Conservation (phyloP, 2,888 invertebrate species). For the Zeuzera pyrina region DNA sequence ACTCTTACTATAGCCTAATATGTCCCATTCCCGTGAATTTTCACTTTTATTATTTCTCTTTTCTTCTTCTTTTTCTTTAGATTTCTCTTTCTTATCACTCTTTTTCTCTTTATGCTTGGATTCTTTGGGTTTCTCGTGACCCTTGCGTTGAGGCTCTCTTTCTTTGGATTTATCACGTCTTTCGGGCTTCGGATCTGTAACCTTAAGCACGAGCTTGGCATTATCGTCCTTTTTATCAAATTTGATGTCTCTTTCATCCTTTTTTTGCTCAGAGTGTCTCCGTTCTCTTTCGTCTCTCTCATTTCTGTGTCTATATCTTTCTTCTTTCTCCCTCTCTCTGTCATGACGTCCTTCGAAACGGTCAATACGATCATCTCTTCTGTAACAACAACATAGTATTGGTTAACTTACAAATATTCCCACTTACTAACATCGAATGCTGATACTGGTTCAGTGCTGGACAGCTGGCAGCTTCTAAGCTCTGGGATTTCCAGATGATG, state of each 20-base stretch:
- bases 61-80: slow-evolving; percentile 2
- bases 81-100: slow-evolving; percentile 3
- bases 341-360: slow-evolving; percentile 15
- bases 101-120: no score
- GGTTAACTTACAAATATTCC: no score
- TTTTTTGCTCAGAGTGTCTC: slow-evolving; percentile 7
- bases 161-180: slow-evolving; percentile 10
- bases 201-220: slow-evolving; percentile 12
- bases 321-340: slow-evolving; percentile 11
- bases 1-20: slow-evolving; percentile 17
- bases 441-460: no score
- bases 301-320: slow-evolving; percentile 11
- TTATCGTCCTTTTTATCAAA: slow-evolving; percentile 15
- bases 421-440: no score
- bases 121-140: slow-evolving; percentile 2
- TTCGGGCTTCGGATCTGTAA: slow-evolving; percentile 1
- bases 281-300: neutral
- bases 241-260: slow-evolving; percentile 11
- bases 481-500: no score
- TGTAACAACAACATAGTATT: no score
- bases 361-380: slow-evolving; percentile 32
- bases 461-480: no score
- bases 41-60: neutral
- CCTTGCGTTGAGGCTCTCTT: slow-evolving; percentile 12
- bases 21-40: slow-evolving; percentile 3